Evolutionary conservation across 2,888 invertebrate genomes (phyloP), one percentile per base, ranked within the genome.

Genomic region (Conomelus anceps): DNA sequence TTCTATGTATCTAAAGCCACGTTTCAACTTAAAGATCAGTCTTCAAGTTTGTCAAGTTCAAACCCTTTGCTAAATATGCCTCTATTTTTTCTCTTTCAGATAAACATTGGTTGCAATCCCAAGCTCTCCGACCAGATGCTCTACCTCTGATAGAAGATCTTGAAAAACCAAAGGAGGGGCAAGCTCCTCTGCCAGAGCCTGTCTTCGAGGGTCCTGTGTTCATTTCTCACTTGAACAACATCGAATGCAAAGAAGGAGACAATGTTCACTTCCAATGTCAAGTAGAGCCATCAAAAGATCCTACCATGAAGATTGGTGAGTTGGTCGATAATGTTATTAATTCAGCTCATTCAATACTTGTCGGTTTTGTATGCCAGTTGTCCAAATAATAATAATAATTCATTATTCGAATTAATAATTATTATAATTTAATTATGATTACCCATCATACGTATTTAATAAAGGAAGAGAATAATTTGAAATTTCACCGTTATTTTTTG

Each of bases 231-330:
- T 94, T 99, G 90, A 98, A 98, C 92, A 98, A 98, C 92, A 96
- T 98, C 86, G 96, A 98, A 92, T 97, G 97, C 92, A 96, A 96
- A 91, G 98, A 98, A 94, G 97, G 97, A 87, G 98, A 98, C 88
- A 97, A 96, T 92, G 97, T 96, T 91, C 98, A 97, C 94, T 98
- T 98, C 92, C 97, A 98, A 93, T 98, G 98, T 93, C 97, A 97
- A 92, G 98, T 98, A 1, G 98, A 98, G 93, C 98, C 98, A 23
- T 96, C 97, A 4, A 96, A 97, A 93, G 98, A 98, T 93, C 98
- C 98, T 6, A 98, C 97, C 0, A 95, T 98, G 93, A 96, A 96
- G 92, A 96, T 98, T 91, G 94, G 93, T 93, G 91, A 91, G 92
- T 90, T 41, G 41, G 11, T n/a, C n/a, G 22, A 85, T n/a, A 87